These are phyloP conservation scores for Hydriomena furcata DNA, from an alignment of 2,888 invertebrate species.

Conservation along the genomic window DNA sequence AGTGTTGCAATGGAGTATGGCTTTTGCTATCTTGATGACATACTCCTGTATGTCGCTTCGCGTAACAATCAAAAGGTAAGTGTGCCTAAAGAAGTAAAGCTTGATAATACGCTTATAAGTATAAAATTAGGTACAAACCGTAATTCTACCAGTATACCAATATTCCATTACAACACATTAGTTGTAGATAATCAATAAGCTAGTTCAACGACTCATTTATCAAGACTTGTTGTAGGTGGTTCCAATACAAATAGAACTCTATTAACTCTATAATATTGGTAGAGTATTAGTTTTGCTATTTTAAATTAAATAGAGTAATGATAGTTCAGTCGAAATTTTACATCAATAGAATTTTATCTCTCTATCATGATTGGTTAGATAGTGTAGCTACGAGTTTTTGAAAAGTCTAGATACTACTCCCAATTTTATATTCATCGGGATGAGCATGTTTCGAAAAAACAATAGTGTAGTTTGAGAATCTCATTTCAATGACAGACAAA, in stretches of 20 bases:
- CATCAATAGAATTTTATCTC: slow-evolving; percentile 58
- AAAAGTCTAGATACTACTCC: slow-evolving; percentile 62
- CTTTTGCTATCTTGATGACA: slow-evolving; percentile 69
- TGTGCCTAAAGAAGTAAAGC: slow-evolving; percentile 54
- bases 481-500: slow-evolving; percentile 49
- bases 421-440: slow-evolving; percentile 68
- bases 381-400: slow-evolving; percentile 55
- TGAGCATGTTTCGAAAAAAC: slow-evolving; percentile 67
- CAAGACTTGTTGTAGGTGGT: slow-evolving; percentile 47
- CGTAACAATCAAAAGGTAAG: slow-evolving; percentile 60
- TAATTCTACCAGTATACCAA: slow-evolving; percentile 52
- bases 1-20: slow-evolving; percentile 83
- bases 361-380: slow-evolving; percentile 57
- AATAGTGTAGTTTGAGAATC: slow-evolving; percentile 63
- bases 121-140: slow-evolving; percentile 41
- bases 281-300: slow-evolving; percentile 56
- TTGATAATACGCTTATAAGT: slow-evolving; percentile 55
- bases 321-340: slow-evolving; percentile 52
- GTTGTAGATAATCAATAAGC: slow-evolving; percentile 49
- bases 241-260: slow-evolving; percentile 46
- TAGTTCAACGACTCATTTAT: slow-evolving; percentile 45
- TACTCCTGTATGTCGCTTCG: slow-evolving; percentile 51
- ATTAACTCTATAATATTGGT: slow-evolving; percentile 56
- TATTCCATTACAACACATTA: slow-evolving; percentile 81
- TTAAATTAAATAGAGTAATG: slow-evolving; percentile 53